Conservation (phyloP, 2,888 invertebrate genomes). For the Drosophila trichaetosa region DNA sequence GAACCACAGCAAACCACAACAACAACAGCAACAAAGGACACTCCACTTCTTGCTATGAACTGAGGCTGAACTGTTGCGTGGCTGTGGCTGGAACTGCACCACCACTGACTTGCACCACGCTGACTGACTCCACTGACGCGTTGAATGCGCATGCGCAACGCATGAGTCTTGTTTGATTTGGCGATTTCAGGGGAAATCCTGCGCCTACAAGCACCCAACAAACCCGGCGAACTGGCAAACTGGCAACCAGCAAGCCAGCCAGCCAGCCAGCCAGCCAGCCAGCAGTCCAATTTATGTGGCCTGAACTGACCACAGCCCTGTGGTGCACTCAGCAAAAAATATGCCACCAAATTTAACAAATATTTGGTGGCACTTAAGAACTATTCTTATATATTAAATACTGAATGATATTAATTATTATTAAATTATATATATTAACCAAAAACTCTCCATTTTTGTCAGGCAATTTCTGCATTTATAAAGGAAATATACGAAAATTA, state of each 20-base stretch:
- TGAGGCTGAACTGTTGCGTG: constrained; percentile 27
- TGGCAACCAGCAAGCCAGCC: not conserved
- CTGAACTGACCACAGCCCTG: constrained; percentile 17
- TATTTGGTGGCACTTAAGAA: not conserved
- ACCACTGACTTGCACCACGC: not conserved
- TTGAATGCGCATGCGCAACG: constrained; percentile 79
- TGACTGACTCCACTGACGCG: constrained; percentile 42
- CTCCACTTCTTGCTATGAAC: constrained; percentile 10
- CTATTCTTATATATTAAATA: not conserved
- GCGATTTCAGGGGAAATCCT: constrained; percentile 80
- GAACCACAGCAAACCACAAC: constrained; percentile 2
- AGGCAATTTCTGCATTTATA: not conserved
- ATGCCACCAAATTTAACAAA: not conserved
- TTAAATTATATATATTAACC: not conserved
- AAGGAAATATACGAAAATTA: not conserved
- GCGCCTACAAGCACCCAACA: constrained; percentile 33
- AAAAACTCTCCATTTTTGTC: not conserved
- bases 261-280: not conserved
- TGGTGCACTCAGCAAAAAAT: constrained; percentile 10
- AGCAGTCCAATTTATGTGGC: constrained; percentile 58
- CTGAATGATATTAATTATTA: too few species aligned
- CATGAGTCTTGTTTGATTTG: constrained; percentile 83
- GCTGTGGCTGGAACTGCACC: not conserved
- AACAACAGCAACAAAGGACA: constrained; percentile 41
- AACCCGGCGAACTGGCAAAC: not conserved